Base-by-base conservation (phyloP, 2,113 vertebrate genomes). In the Pimephales promelas region DNA sequence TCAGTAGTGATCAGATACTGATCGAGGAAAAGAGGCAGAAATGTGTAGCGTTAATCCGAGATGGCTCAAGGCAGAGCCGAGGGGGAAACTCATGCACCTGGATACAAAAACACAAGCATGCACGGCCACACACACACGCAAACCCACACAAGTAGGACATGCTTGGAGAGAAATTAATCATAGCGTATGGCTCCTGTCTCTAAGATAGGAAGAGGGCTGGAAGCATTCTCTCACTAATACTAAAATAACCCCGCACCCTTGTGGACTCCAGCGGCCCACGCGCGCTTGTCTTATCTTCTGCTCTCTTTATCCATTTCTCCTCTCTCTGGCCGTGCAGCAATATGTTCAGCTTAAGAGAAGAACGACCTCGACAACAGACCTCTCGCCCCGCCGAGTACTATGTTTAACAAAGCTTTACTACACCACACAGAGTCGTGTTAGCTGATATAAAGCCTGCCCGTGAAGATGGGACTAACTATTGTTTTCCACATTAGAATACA, bases 131-230 rank as follows among this genome's bases (percentile, higher is more conserved):
- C 47, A 34, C 28, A 57, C 34, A 79, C 22, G 49, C 61, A 72
- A 26, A 78, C 61, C 59, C 45, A 71, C 87, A 84, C 86, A 89
- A 90, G 88, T 83, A 89, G 89, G 89, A 86, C 86, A 84, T 84
- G 57, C 70, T 87, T 88, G 89, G 88, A 91, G 89, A 86, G 86
- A 87, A 92, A 93, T 94, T 91, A 92, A 94, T 95, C 90, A 93
- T 88, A 90, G 87, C 88, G 89, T 90, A 89, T 92, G 92, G 90
- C 79, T 81, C 81, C 81, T 90, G 90, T 91, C 92, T 91, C 61
- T 59, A 26, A 77, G 88, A 87, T 85, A 77, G 49, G 40, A 87
- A 83, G 83, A 90, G 89, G 89, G 84, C 84, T 85, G 85, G 36
- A 83, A 85, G 89, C 80, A 80, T 87, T 85, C 87, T 78, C 85